Percentiles rank a stretch among this genome's conserved stretches.
These are phyloP conservation scores for Sebastes fasciatus DNA, from an alignment of 2,113 vertebrate genomes.

Conservation along the genomic window DNA sequence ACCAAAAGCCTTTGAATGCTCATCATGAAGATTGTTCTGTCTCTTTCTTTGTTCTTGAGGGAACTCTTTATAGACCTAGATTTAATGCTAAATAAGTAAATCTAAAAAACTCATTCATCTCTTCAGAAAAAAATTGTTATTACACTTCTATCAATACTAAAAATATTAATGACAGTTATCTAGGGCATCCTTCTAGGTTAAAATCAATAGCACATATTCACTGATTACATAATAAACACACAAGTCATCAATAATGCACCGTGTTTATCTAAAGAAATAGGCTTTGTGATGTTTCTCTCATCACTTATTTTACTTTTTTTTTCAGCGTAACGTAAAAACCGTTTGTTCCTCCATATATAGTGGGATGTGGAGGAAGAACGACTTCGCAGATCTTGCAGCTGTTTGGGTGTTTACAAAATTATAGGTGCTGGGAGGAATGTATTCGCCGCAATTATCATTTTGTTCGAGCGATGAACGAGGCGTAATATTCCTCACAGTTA, in stretches of 20 bases:
- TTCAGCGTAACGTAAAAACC: neutral
- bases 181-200: conserved; percentile 1
- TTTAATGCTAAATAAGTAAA: neutral
- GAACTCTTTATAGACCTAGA: neutral
- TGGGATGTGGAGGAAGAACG: conserved; percentile 3
- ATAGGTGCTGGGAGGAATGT: conserved; percentile 61
- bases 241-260: conserved; percentile 25
- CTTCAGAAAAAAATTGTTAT: neutral
- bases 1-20: too few species aligned
- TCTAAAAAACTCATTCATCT: conserved; percentile 2
- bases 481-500: conserved; percentile 68
- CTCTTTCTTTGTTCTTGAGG: neutral
- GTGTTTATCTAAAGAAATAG: neutral
- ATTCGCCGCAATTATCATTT: conserved; percentile 71
- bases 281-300: neutral
- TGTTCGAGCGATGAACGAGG: conserved; percentile 62
- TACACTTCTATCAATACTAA: neutral
- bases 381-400: conserved; percentile 50
- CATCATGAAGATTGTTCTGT: neutral
- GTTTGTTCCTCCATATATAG: neutral
- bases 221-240: conserved; percentile 12
- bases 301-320: neutral
- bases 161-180: neutral
- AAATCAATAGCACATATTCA: conserved; percentile 20
- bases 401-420: conserved; percentile 63